phyloP scores from a whole-genome alignment of 2,113 vertebrate genomes.

The Smithornis capensis region DNA sequence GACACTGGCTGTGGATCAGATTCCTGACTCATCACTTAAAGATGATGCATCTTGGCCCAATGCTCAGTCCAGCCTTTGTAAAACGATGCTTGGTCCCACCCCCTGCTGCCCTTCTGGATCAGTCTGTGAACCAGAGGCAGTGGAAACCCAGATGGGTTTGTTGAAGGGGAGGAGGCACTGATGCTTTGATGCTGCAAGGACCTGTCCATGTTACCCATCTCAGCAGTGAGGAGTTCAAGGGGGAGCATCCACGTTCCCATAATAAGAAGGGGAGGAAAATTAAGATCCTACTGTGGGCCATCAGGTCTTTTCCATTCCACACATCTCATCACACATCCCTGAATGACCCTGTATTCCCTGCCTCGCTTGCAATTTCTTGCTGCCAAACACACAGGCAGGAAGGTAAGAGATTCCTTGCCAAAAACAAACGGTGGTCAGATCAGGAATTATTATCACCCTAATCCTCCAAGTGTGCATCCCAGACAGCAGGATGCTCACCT shows the following conservation, averaged over 20 bases:
- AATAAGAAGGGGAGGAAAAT: neutral
- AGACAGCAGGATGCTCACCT: neutral
- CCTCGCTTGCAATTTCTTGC: neutral
- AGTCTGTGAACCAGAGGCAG: neutral
- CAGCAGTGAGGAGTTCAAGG: neutral
- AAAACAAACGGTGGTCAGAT: neutral
- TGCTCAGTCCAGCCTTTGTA: neutral
- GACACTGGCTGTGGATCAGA: neutral
- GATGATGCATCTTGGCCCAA: neutral
- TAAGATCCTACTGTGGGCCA: neutral
- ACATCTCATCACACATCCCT: neutral
- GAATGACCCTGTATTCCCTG: neutral
- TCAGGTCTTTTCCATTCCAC: neutral
- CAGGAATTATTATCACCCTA: neutral
- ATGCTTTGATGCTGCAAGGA: neutral
- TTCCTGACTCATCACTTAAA: constrained; percentile 42
- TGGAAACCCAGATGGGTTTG: neutral
- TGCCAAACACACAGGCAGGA: neutral
- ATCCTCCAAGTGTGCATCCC: neutral
- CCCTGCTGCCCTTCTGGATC: neutral
- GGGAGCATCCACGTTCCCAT: neutral
- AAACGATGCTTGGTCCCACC: neutral
- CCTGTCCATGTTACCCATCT: neutral
- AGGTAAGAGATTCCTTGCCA: neutral
- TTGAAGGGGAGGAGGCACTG: neutral